Evolutionary conservation across 2,888 invertebrate species (phyloP), one percentile per base, ranked within the genome.

Genomic region (Argynnis bischoffii): DNA sequence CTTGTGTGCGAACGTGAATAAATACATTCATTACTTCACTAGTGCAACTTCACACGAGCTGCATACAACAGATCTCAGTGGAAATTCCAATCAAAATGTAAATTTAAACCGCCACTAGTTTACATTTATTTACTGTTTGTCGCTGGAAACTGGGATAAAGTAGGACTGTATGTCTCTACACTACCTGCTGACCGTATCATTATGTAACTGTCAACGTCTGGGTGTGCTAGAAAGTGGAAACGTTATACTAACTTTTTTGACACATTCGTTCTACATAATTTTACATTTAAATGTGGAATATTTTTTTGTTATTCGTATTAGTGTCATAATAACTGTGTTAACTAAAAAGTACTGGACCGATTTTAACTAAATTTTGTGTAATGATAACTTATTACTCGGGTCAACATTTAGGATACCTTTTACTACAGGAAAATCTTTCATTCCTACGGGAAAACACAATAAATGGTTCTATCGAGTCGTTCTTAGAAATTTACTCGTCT

Each of bases 11-110:
- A 55, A 64, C 60, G 64, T 64, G 67, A 71, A 60, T 66, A 56
- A 61, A 57, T 26, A 26, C 26, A 26, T 69, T 70, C 64, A 78
- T 77, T 79, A 79, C 80, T 78, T 76, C 74, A 72, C 78, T 75
- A 78, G 78, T 78, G 74, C 83, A 86, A 79, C 83, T 83, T 80
- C 56, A 67, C 63, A 69, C 56, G 69, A 69, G 59, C 50, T 60
- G 68, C 57, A 56, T 66, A 65, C 69, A 77, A 54, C 66, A 74
- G 71, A 74, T 74, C 78, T 78, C 77, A 79, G 79, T 78, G 80
- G 80, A 80, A 82, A 82, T 84, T 86, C 83, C 86, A 89, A 89
- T 89, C 86, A 89, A 89, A 88, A 89, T 89, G 89, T 82, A 86
- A 89, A 89, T 89, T 79, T 73, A 70, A 66, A 63, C 76, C 64